A percentile compares a stretch with the other conserved stretches of the same genome.
phyloP scores from a whole-genome alignment of 2,113 vertebrate species.

The Struthidea cinerea region DNA sequence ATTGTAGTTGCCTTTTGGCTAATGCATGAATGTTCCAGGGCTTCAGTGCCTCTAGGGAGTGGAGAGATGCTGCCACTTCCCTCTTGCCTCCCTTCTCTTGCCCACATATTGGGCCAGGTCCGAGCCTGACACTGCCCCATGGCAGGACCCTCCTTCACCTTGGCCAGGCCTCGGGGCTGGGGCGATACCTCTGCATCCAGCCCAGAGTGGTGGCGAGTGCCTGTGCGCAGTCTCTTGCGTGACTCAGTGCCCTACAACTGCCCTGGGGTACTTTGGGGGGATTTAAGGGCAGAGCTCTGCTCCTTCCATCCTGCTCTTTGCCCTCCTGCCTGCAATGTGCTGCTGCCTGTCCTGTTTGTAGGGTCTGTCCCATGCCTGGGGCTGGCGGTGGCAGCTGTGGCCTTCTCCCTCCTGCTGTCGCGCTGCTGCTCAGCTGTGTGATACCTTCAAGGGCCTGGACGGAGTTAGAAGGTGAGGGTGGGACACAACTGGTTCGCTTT shows the following conservation, averaged over 20 bases:
- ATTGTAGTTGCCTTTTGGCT: not conserved
- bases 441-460: not conserved
- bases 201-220: accelerated
- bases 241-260: not conserved
- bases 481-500: not conserved
- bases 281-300: not conserved
- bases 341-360: not conserved
- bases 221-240: accelerated
- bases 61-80: not conserved
- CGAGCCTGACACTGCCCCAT: not conserved
- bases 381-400: not conserved
- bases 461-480: not conserved
- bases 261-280: not conserved
- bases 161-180: not conserved
- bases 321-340: not conserved
- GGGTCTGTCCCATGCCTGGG: not conserved
- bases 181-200: not conserved
- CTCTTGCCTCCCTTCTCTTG: not conserved
- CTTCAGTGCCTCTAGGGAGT: constrained; percentile 43
- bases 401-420: not conserved
- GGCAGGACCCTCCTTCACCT: not conserved
- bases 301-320: not conserved
- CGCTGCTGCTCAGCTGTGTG: not conserved
- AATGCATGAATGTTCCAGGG: constrained; percentile 46
- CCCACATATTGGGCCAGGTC: not conserved